phyloP scores from a whole-genome alignment of 2,797 vertebrate genomes.

The Eulemur coronatus region DNA sequence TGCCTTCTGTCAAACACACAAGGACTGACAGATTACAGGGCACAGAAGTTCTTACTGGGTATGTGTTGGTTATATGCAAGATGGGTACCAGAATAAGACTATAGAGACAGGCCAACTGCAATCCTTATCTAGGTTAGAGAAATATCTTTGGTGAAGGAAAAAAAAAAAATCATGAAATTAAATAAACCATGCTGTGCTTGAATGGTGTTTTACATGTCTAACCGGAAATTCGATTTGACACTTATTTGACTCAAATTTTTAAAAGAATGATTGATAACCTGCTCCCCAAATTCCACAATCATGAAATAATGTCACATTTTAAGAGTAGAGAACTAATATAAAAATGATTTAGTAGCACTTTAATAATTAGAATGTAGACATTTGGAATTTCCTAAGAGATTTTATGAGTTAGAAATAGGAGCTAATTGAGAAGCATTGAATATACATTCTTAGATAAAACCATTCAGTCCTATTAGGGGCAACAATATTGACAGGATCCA shows the following conservation, averaged over 20 bases:
- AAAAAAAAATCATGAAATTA: neutral
- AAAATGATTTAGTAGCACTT: neutral
- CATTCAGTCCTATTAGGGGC: neutral
- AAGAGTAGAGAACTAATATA: neutral
- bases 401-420: neutral
- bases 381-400: neutral
- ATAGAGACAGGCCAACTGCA: neutral
- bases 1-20: neutral
- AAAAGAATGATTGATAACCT: neutral
- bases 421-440: neutral
- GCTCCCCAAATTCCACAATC: neutral
- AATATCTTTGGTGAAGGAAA: neutral
- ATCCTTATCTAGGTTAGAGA: neutral
- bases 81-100: neutral
- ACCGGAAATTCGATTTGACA: neutral
- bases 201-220: neutral
- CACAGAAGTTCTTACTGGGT: neutral
- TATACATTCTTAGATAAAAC: neutral
- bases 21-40: neutral
- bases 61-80: neutral
- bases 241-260: neutral
- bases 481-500: neutral
- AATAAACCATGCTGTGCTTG: neutral
- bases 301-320: neutral
- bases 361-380: neutral